These are phyloP conservation scores for Mormyrus lacerda DNA, from an alignment of 2,113 vertebrate genomes.

Conservation along the genomic window DNA sequence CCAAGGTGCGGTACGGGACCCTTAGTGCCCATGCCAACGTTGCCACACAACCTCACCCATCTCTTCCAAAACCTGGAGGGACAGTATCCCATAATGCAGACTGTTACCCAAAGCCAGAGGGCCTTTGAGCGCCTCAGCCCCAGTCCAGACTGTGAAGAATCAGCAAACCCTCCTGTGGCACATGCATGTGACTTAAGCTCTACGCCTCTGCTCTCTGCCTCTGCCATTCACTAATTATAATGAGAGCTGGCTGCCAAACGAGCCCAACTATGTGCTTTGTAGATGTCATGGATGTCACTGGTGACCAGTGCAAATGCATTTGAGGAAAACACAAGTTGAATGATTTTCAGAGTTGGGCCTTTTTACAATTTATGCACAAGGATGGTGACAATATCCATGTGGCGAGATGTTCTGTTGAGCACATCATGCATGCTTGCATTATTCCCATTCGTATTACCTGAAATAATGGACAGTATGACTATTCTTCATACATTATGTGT, in stretches of 20 bases:
- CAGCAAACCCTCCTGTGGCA: background rate
- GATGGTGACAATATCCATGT: background rate
- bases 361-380: background rate
- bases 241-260: background rate
- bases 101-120: constrained; percentile 54
- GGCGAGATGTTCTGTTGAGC: background rate
- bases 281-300: background rate
- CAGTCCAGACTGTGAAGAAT: constrained; percentile 23
- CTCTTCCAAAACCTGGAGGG: constrained; percentile 29
- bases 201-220: background rate
- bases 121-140: constrained; percentile 57
- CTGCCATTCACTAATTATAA: background rate
- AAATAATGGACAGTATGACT: background rate
- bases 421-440: background rate
- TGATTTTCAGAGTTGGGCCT: background rate
- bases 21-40: constrained; percentile 32
- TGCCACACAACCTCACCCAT: constrained; percentile 3
- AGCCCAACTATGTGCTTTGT: background rate
- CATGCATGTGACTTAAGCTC: constrained; percentile 23
- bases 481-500: background rate
- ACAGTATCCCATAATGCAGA: constrained; percentile 53
- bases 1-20: constrained; percentile 50
- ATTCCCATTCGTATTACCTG: background rate
- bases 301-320: background rate
- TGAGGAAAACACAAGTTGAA: background rate